Evolutionary conservation across 2,797 vertebrate genomes (phyloP), one percentile per base, ranked within the genome.

Genomic region (Sus cebifrons): DNA sequence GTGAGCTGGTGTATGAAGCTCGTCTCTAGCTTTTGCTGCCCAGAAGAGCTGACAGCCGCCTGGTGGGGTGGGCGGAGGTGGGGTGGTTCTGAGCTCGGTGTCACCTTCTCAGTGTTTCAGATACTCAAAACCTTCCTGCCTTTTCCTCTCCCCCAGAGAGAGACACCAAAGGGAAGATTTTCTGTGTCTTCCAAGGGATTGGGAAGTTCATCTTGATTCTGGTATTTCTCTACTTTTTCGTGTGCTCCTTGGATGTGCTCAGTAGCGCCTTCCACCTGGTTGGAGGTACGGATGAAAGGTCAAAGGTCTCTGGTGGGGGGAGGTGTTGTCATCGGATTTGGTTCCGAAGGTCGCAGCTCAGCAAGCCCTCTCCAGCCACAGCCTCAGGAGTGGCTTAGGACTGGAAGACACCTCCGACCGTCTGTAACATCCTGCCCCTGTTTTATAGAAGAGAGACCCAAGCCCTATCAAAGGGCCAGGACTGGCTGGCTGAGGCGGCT

Each of bases 181-280:
- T 99, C 32, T 98, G 98, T 36, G 98, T 99, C 13, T 36, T 99
- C 60, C 98, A 90, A 1, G 98, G 96, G 0, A 73, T 99, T 7
- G 86, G 97, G 92, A 99, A 99, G 97, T 73, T 99, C 0, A 10
- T 98, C 36, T 64, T 99, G 91, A 98, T 99, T 14, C 97, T 99
- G n/a, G 98, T 98, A 23, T 98, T 99, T 17, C 99, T 99, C 86
- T 99, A 99, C 98, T 49, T 99, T 93, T 99, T 99, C 0, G 99
- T 99, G 56, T 99, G 99, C 96, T 99, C 99, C 0, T 98, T 99
- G 98, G 99, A 99, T 49, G 84, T 99, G 1, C 99, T 99, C 97
- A 99, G 99, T 95, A 99, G 99, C 0, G 99, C 99, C 58, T 99
- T 99, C 98, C 99, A 99, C 97, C 98, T 99, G 1, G 99, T 99